These are phyloP conservation scores for Melanotus villosus DNA, from an alignment of 2,888 invertebrate species.

Conservation along the genomic window DNA sequence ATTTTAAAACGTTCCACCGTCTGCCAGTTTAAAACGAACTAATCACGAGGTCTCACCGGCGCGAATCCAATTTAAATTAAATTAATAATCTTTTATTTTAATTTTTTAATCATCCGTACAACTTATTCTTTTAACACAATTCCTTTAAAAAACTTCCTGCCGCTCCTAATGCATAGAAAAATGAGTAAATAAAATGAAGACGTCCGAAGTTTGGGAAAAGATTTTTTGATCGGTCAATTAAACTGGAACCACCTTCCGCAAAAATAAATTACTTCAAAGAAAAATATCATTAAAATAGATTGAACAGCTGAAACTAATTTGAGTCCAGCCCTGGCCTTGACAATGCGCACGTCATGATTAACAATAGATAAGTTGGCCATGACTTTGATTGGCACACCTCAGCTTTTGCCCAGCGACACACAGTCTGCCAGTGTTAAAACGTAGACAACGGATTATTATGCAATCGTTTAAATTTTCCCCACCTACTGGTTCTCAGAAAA, in stretches of 20 bases:
- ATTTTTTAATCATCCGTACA: no score
- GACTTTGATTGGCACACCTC: conserved; percentile 56
- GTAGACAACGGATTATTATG: conserved; percentile 29
- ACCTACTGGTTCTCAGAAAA: no score
- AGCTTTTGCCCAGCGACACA: conserved; percentile 56
- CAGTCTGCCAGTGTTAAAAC: conserved; percentile 48
- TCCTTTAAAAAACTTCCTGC: no score
- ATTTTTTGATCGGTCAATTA: conserved; percentile 20
- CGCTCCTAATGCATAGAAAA: no score
- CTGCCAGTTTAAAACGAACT: conserved; percentile 1
- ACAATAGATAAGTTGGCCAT: conserved; percentile 57
- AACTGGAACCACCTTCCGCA: conserved; percentile 36
- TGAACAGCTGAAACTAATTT: conserved; percentile 55
- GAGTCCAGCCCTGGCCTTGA: conserved; percentile 55
- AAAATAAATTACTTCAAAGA: conserved; percentile 50
- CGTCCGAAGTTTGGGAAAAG: neutral
- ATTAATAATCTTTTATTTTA: conserved; percentile 7
- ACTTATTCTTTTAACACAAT: no score
- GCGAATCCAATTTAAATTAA: conserved; percentile 26
- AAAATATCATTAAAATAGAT: conserved; percentile 52
- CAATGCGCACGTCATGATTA: conserved; percentile 54
- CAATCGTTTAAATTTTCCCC: no score
- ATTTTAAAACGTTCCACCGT: conserved; percentile 24
- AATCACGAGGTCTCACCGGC: neutral
- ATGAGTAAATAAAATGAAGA: no score